Percentiles rank a stretch among this genome's conserved stretches.
Evolutionary conservation across 2,888 invertebrate genomes (phyloP).

Genomic region (Drosophila anomelani): DNA sequence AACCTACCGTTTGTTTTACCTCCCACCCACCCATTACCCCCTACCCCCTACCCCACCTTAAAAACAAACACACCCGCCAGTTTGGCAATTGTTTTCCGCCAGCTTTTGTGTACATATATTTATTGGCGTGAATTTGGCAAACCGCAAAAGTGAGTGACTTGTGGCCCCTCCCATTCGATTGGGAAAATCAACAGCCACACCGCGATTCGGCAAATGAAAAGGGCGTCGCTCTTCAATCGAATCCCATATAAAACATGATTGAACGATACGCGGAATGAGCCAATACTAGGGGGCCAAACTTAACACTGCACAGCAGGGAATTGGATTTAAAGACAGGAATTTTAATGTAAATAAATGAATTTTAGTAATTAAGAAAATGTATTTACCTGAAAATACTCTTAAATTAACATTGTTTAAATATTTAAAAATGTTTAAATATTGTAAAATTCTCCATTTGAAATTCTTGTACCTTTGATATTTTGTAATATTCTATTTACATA

Average conservation of each 20-base stretch:
- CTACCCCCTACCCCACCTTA: neutral
- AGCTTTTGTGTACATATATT: slow-evolving; percentile 14
- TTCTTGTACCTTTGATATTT: no score
- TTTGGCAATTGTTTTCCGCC: slow-evolving; percentile 43
- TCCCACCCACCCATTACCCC: neutral
- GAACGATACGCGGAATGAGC: slow-evolving; percentile 52
- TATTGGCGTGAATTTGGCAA: slow-evolving; percentile 49
- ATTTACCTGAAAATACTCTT: no score
- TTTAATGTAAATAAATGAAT: neutral
- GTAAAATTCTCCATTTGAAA: no score
- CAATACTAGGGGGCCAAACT: slow-evolving; percentile 4
- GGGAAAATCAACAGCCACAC: slow-evolving; percentile 35
- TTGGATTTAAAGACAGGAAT: no score
- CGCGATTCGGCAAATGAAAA: slow-evolving; percentile 57
- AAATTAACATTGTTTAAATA: neutral
- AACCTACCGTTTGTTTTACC: slow-evolving; percentile 51
- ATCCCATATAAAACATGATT: slow-evolving; percentile 66
- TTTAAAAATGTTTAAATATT: no score
- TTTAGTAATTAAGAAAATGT: no score
- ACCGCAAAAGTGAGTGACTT: slow-evolving; percentile 30
- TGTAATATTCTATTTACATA: no score
- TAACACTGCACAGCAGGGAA: slow-evolving; percentile 50
- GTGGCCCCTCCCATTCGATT: slow-evolving; percentile 57
- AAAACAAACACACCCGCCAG: slow-evolving; percentile 1
- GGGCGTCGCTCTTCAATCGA: slow-evolving; percentile 70